Evolutionary conservation across 2,113 vertebrate species (phyloP).

Genomic region (Scartelaos histophorus): DNA sequence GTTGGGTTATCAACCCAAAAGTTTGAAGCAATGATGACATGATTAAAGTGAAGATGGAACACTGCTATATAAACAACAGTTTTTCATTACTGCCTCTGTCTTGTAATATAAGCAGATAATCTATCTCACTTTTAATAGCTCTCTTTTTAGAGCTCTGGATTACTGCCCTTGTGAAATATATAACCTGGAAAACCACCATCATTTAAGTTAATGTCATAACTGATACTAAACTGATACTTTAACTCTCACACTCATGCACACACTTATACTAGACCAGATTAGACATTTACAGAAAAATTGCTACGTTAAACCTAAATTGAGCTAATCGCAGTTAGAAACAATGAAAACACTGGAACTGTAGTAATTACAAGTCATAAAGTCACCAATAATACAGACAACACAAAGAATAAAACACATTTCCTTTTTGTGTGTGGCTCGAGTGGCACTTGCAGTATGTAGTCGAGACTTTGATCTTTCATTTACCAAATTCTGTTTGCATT

Average conservation of each 20-base stretch:
- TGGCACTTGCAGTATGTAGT: not conserved
- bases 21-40: constrained; percentile 36
- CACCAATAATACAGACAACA: not conserved
- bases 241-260: not conserved
- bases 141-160: constrained; percentile 20
- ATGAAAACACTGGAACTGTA: too few relatives aligned
- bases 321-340: not conserved
- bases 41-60: constrained; percentile 22
- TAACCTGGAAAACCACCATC: not conserved
- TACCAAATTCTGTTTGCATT: not conserved
- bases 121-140: constrained; percentile 40
- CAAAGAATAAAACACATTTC: not conserved
- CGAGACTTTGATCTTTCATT: not conserved
- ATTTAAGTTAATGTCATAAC: not conserved
- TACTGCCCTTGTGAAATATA: constrained; percentile 22
- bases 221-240: not conserved
- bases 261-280: not conserved
- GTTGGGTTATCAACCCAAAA: not conserved
- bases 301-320: not conserved
- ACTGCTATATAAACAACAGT: not conserved
- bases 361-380: not conserved
- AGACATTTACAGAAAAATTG: not conserved
- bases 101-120: constrained; percentile 27
- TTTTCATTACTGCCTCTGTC: constrained; percentile 25
- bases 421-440: not conserved